Conservation (phyloP, 37 sponge, comb jelly and placozoan species). For the Crambe crambe region DNA sequence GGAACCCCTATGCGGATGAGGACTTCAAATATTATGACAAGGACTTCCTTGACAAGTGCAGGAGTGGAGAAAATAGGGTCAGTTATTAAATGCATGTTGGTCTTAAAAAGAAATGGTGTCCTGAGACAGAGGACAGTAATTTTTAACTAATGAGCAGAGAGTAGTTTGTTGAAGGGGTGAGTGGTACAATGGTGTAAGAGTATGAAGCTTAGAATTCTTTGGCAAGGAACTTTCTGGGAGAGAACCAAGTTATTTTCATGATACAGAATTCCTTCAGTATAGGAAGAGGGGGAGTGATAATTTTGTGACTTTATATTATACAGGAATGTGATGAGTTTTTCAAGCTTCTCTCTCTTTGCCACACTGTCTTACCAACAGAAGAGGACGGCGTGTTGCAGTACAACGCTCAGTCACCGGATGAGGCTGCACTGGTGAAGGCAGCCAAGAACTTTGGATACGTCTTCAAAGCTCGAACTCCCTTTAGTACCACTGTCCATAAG, state of each 20-base stretch:
- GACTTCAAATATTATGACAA: conserved; percentile 82
- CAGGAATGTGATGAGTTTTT: conserved; percentile 82
- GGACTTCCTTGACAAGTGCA: conserved; percentile 58
- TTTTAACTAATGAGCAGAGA: no score
- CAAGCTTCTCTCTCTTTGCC: conserved; percentile 85
- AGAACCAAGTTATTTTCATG: no score
- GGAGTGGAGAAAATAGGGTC: conserved; percentile 32
- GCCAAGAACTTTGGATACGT: conserved; percentile 96
- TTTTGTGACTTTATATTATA: no score
- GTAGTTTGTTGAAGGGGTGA: no score
- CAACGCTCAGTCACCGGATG: conserved; percentile 99
- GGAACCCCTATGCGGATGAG: conserved; percentile 82
- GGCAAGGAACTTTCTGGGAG: no score
- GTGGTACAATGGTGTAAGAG: no score
- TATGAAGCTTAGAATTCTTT: no score
- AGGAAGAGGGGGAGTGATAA: no score
- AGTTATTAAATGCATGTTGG: conserved; percentile 1
- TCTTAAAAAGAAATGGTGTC: no score
- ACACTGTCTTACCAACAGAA: conserved; percentile 86
- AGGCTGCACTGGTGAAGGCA: conserved; percentile 95
- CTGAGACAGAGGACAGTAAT: no score
- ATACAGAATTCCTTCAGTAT: no score
- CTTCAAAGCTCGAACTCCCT: conserved; percentile 79
- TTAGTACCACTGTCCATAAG: conserved; percentile 47
- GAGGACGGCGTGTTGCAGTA: conserved; percentile 74